phyloP scores from a whole-genome alignment of 2,888 invertebrate species.

The Ectemnius lituratus region DNA sequence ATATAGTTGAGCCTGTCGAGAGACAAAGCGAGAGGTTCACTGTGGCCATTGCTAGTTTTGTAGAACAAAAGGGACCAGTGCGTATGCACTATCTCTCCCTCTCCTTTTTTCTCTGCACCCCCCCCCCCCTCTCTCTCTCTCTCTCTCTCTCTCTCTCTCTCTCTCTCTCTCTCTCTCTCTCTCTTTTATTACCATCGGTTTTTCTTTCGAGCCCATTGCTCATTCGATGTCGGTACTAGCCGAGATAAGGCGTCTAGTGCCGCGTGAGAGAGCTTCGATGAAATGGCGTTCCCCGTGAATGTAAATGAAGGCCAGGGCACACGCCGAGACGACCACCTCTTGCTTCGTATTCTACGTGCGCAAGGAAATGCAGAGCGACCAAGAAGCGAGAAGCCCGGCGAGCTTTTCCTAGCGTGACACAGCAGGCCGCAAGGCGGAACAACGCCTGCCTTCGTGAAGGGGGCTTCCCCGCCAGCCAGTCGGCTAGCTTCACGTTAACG shows the following conservation, averaged over 20 bases:
- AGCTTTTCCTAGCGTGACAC: constrained; percentile 36
- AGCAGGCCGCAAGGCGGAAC: constrained; percentile 40
- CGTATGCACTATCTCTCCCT: too few relatives aligned
- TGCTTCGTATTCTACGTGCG: constrained; percentile 34
- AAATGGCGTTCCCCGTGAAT: constrained; percentile 35
- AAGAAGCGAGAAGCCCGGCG: constrained; percentile 33
- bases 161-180: too few relatives aligned
- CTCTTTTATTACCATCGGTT: too few relatives aligned
- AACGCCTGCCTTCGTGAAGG: neutral
- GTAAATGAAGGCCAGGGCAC: constrained; percentile 37
- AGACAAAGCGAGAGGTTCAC: too few relatives aligned
- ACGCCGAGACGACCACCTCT: constrained; percentile 14
- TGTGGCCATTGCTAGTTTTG: too few relatives aligned
- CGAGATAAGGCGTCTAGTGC: too few relatives aligned
- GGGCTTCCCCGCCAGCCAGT: constrained; percentile 20
- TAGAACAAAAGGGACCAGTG: too few relatives aligned
- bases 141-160: too few relatives aligned
- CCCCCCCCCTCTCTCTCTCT: too few relatives aligned
- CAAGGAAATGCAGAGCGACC: constrained; percentile 1
- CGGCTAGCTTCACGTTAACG: constrained; percentile 23
- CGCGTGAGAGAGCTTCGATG: constrained; percentile 13
- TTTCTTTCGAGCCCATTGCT: too few relatives aligned
- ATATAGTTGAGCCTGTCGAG: too few relatives aligned
- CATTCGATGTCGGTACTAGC: neutral
- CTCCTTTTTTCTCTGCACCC: too few relatives aligned